Percentiles rank a stretch among this genome's conserved stretches.
These are phyloP conservation scores for Alces alces DNA, from an alignment of 2,113 vertebrate species.

Conservation along the genomic window DNA sequence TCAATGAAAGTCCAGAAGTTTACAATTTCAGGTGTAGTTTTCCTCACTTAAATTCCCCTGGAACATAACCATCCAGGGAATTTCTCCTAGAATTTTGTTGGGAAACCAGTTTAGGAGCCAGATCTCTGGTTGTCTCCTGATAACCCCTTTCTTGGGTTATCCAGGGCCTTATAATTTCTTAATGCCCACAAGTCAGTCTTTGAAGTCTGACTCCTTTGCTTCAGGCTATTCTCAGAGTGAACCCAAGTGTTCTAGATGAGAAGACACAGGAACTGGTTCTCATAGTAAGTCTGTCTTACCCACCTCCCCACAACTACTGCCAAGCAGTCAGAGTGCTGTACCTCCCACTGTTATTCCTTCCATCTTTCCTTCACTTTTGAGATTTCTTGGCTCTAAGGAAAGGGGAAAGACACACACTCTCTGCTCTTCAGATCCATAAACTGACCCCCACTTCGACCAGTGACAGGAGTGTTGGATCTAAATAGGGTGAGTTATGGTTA, in stretches of 20 bases:
- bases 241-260: slow-evolving; percentile 43
- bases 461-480: background rate
- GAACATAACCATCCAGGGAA: background rate
- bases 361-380: background rate
- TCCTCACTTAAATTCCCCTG: background rate
- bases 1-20: background rate
- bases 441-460: background rate
- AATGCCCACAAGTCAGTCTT: background rate
- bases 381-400: background rate
- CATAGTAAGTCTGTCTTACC: background rate
- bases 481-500: background rate
- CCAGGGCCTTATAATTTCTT: background rate
- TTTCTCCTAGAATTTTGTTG: background rate
- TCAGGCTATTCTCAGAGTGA: slow-evolving; percentile 39
- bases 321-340: background rate
- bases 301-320: background rate
- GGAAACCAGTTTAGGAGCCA: background rate
- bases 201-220: slow-evolving; percentile 25
- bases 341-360: background rate
- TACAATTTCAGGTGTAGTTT: background rate
- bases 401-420: background rate
- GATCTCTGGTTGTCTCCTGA: background rate
- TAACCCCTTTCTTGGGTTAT: background rate
- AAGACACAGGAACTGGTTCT: background rate
- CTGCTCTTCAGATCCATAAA: background rate